phyloP scores from a whole-genome alignment of 2,113 vertebrate genomes.

The Copsychus sechellarum region DNA sequence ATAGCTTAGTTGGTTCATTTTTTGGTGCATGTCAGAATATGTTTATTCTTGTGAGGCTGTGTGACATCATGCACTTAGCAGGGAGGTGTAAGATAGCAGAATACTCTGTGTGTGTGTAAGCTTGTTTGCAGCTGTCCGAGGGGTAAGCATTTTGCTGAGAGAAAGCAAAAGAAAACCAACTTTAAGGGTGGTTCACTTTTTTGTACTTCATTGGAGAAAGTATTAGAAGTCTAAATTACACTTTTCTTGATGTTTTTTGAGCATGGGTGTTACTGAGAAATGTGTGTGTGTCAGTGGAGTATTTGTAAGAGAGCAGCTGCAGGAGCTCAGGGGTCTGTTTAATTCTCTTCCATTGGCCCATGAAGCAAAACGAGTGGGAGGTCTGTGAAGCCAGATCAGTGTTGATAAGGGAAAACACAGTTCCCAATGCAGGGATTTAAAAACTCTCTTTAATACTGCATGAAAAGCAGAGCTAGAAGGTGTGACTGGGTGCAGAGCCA shows the following conservation, averaged over 20 bases:
- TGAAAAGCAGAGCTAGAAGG: neutral
- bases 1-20: neutral
- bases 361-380: slow-evolving; percentile 45
- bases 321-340: neutral
- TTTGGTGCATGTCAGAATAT: neutral
- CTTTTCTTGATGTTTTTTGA: slow-evolving; percentile 12
- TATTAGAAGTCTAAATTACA: slow-evolving; percentile 24
- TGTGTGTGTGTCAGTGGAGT: neutral
- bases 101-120: neutral
- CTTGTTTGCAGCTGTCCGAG: neutral
- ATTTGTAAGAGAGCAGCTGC: neutral
- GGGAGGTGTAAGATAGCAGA: neutral
- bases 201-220: slow-evolving; percentile 4
- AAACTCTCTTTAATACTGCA: neutral
- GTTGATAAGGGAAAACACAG: slow-evolving; percentile 24
- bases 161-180: slow-evolving; percentile 7
- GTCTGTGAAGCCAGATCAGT: slow-evolving; percentile 16
- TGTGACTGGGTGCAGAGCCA: neutral
- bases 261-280: neutral
- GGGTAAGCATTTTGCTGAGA: neutral
- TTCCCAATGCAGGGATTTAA: neutral
- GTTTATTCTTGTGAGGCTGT: neutral
- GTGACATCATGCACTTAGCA: slow-evolving; percentile 24
- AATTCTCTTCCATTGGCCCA: slow-evolving; percentile 32
- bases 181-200: neutral